Base-by-base conservation (phyloP, 2,888 invertebrate species). In the Drosophila infuscata region DNA sequence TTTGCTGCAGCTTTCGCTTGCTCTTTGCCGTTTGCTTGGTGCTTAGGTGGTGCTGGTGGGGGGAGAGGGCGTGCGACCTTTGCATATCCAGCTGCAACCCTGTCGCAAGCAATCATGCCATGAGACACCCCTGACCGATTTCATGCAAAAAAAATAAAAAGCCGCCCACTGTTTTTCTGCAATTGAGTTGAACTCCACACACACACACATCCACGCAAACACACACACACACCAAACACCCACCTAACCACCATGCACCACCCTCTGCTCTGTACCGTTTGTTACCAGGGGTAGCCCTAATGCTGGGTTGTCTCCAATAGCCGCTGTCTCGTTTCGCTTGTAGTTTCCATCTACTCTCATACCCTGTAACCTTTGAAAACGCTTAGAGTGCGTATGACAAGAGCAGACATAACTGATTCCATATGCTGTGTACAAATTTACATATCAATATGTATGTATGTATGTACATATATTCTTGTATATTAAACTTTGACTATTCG, bases 261-360 rank as follows among this genome's bases (percentile, higher is more conserved):
- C 17, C 38, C 12, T 29, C 33, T 12, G 25, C 29, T 32, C 30
- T 41, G 25, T 29, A 35, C 17, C 51, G 41, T 67, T 43, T 68
- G 74, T 76, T 80, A 54, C 65, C 74, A 58, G 51, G 80, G 71
- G 76, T 74, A 58, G 74, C 74, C 74, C 80, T 74, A 80, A 82
- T 68, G 69, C 65, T 79, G 73, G 59, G 78, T 52, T 54, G 59
- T 43, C 53, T 76, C 64, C 61, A 74, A 62, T 57, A 63, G 59
- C 62, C 43, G 46, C 30, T 41, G 72, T 20, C 41, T 54, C 46
- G 61, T 73, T 75, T 74, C 32, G 58, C 48, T 67, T 64, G 51
- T 79, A 46, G 61, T 58, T 64, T 38, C 52, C 48, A 52, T 59
- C 57, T 66, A 33, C 60, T 46, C 6, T 17, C 15, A 32, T 57